Percentiles rank a stretch among this genome's conserved stretches.
phyloP scores from a whole-genome alignment of 1,140 invertebrate species.

The Drosophila takahashii region DNA sequence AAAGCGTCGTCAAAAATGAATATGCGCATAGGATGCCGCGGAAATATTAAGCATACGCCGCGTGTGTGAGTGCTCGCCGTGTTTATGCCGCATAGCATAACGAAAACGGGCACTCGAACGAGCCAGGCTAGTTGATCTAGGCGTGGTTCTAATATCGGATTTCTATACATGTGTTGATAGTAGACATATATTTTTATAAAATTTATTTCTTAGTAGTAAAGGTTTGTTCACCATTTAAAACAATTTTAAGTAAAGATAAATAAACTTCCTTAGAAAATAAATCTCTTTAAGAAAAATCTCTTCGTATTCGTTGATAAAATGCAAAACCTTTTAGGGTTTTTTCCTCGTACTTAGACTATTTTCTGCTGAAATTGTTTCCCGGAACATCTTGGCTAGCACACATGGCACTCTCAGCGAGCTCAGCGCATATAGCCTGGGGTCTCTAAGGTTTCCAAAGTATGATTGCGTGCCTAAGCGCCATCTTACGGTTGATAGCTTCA shows the following conservation, averaged over 20 bases:
- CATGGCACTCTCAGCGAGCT: conserved; percentile 8
- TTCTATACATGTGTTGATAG: neutral
- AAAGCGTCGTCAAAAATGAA: conserved; percentile 77
- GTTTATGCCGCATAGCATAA: conserved; percentile 57
- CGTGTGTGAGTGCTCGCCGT: conserved; percentile 33
- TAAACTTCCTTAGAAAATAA: too few relatives aligned
- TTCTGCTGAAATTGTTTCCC: neutral
- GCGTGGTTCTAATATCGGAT: conserved; percentile 4
- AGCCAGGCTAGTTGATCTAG: conserved; percentile 26
- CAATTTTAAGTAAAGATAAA: too few relatives aligned
- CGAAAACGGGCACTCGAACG: conserved; percentile 26
- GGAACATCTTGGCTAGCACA: neutral
- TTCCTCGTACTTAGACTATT: too few relatives aligned
- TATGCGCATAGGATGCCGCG: conserved; percentile 77
- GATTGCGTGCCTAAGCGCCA: conserved; percentile 81
- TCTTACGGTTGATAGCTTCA: conserved; percentile 81
- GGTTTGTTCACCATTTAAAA: too few relatives aligned
- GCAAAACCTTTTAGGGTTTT: too few relatives aligned
- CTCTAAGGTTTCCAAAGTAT: conserved; percentile 57
- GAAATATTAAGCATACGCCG: conserved; percentile 80
- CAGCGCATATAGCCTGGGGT: conserved; percentile 24
- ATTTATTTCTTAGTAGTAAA: too few relatives aligned
- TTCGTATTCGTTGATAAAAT: too few relatives aligned
- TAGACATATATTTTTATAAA: too few relatives aligned
- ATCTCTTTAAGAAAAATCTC: too few relatives aligned